phyloP scores from a whole-genome alignment of 2,797 vertebrate genomes.

The Microctenopoma steveboyesi region DNA sequence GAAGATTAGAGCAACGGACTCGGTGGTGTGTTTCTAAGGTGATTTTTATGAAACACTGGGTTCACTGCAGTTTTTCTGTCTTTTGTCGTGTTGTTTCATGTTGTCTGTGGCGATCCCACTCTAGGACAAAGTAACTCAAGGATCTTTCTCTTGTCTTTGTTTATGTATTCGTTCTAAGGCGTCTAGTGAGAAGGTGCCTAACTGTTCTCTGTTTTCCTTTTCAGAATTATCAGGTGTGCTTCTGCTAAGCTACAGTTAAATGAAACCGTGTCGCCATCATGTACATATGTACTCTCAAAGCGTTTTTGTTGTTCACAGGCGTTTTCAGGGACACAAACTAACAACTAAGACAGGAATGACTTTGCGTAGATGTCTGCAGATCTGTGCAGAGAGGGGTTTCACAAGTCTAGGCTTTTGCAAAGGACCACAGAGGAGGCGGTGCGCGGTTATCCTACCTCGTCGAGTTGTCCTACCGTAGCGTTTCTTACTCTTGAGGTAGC shows the following conservation, averaged over 20 bases:
- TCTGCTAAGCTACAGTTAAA: neutral
- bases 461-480: too few relatives aligned
- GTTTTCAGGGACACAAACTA: neutral
- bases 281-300: too few relatives aligned
- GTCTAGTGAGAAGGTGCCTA: neutral
- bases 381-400: neutral
- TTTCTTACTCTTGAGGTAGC: too few relatives aligned
- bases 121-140: too few relatives aligned
- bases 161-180: too few relatives aligned
- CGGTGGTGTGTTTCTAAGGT: neutral
- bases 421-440: neutral
- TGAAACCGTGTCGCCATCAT: neutral
- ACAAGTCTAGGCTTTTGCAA: neutral
- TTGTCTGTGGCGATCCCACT: neutral
- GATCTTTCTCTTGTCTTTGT: too few relatives aligned
- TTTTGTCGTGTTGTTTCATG: neutral
- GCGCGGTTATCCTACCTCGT: too few relatives aligned
- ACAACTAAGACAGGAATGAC: neutral
- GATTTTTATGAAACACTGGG: neutral
- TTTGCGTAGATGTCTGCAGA: neutral
- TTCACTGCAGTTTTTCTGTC: neutral
- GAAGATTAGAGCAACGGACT: neutral
- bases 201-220: neutral
- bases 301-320: too few relatives aligned
- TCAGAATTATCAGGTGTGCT: neutral